Conservation (phyloP, 1,140 invertebrate species). For the Saccostrea glomerata region DNA sequence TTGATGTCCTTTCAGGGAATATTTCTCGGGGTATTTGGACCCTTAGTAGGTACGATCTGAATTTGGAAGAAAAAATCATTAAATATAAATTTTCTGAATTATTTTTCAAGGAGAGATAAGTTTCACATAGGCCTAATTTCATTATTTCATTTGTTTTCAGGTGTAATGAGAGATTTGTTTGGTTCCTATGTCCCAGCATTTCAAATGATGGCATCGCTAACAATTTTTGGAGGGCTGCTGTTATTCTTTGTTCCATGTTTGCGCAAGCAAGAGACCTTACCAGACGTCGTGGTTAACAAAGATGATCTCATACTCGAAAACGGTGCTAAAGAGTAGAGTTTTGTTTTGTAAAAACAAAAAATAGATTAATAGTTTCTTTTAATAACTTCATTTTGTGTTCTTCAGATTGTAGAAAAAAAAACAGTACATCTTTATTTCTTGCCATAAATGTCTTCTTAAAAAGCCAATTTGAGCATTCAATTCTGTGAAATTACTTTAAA, state of each 20-base stretch:
- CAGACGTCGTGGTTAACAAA: not conserved
- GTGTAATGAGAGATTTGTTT: not conserved
- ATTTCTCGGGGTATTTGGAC: not conserved
- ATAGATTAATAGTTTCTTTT: too few relatives aligned
- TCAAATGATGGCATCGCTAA: slow-evolving; percentile 18
- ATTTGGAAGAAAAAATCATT: not conserved
- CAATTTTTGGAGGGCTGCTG: not conserved
- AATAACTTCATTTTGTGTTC: too few relatives aligned
- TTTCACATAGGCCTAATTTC: too few relatives aligned
- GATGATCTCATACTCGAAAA: not conserved
- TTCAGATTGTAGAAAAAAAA: too few relatives aligned
- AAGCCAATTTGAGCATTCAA: too few relatives aligned
- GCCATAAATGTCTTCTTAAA: too few relatives aligned
- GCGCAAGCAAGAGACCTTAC: not conserved
- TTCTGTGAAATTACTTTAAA: too few relatives aligned
- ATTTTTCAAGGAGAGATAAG: too few relatives aligned
- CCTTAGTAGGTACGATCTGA: slow-evolving; percentile 10
- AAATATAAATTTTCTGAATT: too few relatives aligned
- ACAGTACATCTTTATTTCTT: too few relatives aligned
- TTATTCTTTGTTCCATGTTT: slow-evolving; percentile 5
- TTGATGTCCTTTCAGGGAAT: slow-evolving; percentile 28
- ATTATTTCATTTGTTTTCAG: not conserved
- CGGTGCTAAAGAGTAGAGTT: not conserved
- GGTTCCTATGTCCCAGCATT: not conserved
- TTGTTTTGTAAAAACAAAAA: too few relatives aligned